These are phyloP conservation scores for Palythoa heliodiscus DNA, from an alignment of 92 coral and sea anemone genomes.

Conservation along the genomic window DNA sequence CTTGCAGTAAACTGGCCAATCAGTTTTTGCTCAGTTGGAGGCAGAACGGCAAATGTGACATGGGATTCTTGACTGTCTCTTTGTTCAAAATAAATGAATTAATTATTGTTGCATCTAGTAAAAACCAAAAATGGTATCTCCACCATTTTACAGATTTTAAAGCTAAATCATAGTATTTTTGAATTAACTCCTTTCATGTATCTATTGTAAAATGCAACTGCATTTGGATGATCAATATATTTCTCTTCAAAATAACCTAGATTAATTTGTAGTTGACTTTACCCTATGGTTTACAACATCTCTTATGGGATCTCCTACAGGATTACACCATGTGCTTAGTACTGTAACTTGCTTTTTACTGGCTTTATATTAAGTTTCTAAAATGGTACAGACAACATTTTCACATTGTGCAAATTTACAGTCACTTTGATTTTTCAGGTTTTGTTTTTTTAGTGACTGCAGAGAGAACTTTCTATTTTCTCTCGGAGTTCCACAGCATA, in stretches of 20 bases:
- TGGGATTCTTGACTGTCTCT: not conserved
- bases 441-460: conserved; percentile 33
- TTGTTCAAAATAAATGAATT: not conserved
- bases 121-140: not conserved
- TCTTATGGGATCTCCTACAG: not conserved
- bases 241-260: not conserved
- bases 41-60: not conserved
- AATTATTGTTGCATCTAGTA: not conserved
- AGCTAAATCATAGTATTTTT: not conserved
- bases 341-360: not conserved
- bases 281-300: not conserved
- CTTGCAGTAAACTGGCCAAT: not conserved
- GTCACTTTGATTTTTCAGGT: not conserved
- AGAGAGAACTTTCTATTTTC: conserved; percentile 41
- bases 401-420: not conserved
- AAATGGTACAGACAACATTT: not conserved
- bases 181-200: not conserved
- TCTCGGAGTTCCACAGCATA: conserved; percentile 45
- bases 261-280: not conserved
- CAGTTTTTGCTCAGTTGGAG: not conserved
- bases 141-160: conserved; percentile 6
- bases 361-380: not conserved
- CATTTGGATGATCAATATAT: not conserved
- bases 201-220: not conserved
- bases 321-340: not conserved